Conservation (phyloP, 1,140 invertebrate genomes). For the Drosophila saltans region DNA sequence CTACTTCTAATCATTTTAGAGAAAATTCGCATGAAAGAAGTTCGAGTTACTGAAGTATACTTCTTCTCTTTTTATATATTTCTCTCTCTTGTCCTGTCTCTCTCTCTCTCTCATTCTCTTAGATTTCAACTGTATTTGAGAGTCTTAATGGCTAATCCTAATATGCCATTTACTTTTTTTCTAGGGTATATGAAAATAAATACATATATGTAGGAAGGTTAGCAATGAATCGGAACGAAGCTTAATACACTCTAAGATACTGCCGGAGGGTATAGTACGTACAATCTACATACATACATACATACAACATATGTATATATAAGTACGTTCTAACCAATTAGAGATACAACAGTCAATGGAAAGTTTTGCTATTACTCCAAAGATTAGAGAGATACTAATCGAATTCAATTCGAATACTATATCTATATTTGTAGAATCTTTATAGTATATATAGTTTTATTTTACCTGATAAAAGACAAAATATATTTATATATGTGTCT, state of each 20-base stretch:
- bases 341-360: slow-evolving; percentile 8
- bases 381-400: neutral
- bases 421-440: too few species aligned
- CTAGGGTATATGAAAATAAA: neutral
- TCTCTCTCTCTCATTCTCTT: too few species aligned
- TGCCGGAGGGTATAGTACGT: too few species aligned
- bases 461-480: too few species aligned
- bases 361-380: neutral
- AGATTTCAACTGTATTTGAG: too few species aligned
- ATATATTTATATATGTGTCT: too few species aligned
- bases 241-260: slow-evolving; percentile 8
- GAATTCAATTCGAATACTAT: neutral
- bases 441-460: too few species aligned
- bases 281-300: neutral
- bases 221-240: slow-evolving; percentile 16
- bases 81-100: too few species aligned
- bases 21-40: too few species aligned
- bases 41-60: too few species aligned
- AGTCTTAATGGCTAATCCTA: neutral
- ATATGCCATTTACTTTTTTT: neutral
- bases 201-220: neutral
- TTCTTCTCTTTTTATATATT: too few species aligned
- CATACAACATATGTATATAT: neutral
- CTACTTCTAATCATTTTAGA: too few species aligned
- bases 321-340: slow-evolving; percentile 13